Percentiles rank a stretch among this genome's conserved stretches.
Conservation (phyloP, 2,888 invertebrate genomes). For the Cryptocephalus primarius region DNA sequence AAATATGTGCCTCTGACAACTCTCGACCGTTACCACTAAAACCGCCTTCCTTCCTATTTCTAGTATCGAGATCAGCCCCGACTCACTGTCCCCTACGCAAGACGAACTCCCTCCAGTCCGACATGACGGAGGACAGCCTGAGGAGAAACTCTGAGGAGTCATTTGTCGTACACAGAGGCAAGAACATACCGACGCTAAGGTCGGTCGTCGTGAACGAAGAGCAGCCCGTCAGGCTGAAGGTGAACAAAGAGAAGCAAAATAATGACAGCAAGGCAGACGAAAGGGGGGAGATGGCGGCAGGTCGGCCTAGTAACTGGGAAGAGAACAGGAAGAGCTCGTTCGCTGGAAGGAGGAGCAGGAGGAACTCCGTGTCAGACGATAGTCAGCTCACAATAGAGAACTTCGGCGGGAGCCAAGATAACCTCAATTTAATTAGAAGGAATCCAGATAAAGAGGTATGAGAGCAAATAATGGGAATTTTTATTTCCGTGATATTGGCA, state of each 20-base stretch:
- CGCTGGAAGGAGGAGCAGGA: conserved; percentile 73
- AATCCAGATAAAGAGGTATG: conserved; percentile 67
- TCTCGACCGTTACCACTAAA: no score
- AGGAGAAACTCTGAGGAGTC: conserved; percentile 50
- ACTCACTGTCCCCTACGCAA: conserved; percentile 35
- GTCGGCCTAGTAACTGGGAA: conserved; percentile 78
- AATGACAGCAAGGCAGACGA: conserved; percentile 58
- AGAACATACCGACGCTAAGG: conserved; percentile 67
- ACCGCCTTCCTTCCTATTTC: conserved; percentile 5
- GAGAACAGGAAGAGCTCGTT: conserved; percentile 59
- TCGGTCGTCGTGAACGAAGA: conserved; percentile 50
- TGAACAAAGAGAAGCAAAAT: conserved; percentile 52
- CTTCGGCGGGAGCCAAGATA: conserved; percentile 86
- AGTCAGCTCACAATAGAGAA: conserved; percentile 86
- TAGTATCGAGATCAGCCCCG: conserved; percentile 46
- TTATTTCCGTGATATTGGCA: conserved; percentile 1
- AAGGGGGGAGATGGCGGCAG: conserved; percentile 59
- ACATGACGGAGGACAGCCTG: conserved; percentile 36
- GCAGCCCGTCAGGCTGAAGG: conserved; percentile 38
- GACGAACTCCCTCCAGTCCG: conserved; percentile 32
- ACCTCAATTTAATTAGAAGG: conserved; percentile 71
- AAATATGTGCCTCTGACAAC: no score
- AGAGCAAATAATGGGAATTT: neutral
- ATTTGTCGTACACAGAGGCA: conserved; percentile 73
- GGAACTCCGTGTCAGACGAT: conserved; percentile 77